phyloP scores from a whole-genome alignment of 2,113 vertebrate species.

The Murina feae region DNA sequence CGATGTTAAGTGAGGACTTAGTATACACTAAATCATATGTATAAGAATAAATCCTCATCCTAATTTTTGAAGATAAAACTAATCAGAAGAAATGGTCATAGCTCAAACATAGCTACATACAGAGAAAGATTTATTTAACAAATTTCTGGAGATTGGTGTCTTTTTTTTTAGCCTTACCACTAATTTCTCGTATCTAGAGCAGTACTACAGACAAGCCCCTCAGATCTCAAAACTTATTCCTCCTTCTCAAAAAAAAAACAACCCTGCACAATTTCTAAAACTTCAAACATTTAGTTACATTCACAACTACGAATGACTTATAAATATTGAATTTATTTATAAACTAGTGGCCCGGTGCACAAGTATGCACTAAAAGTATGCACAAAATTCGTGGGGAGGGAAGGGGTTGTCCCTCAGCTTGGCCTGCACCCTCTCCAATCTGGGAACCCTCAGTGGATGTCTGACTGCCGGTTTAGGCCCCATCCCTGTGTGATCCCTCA shows the following conservation, averaged over 20 bases:
- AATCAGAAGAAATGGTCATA: not conserved
- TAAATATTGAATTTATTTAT: conserved; percentile 21
- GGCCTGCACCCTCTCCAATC: too few species aligned
- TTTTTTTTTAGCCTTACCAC: not conserved
- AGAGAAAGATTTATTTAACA: conserved; percentile 6
- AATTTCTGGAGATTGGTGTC: not conserved
- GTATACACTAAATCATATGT: not conserved
- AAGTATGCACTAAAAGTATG: too few species aligned
- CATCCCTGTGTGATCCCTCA: too few species aligned
- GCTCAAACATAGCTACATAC: conserved; percentile 21
- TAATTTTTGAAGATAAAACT: conserved; percentile 34
- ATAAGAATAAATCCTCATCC: conserved; percentile 18
- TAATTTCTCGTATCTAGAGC: not conserved
- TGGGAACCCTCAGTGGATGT: too few species aligned
- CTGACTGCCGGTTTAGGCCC: too few species aligned
- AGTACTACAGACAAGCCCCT: conserved; percentile 12
- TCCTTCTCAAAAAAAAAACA: not conserved
- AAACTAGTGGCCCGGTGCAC: not conserved
- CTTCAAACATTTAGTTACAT: not conserved
- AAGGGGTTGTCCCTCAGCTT: too few species aligned
- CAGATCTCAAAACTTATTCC: conserved; percentile 1
- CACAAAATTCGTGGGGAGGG: too few species aligned
- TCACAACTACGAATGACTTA: conserved; percentile 25
- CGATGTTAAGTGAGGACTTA: not conserved
- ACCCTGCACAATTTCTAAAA: not conserved